Evolutionary conservation across 2,797 vertebrate species (phyloP), one percentile per base, ranked within the genome.

Genomic region (Aphelocoma californica): DNA sequence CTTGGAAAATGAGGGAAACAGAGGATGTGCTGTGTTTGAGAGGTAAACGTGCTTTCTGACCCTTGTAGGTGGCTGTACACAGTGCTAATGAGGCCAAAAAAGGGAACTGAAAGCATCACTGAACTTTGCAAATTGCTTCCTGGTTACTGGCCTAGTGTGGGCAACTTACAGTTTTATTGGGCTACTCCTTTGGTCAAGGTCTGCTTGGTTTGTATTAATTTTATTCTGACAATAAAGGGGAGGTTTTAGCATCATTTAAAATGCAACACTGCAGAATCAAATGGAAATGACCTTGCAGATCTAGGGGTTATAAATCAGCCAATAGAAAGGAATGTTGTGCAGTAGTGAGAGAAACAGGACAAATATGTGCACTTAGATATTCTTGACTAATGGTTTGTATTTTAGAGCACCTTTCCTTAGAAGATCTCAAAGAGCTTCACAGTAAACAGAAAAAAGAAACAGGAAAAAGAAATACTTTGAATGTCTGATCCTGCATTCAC

Each of bases 241-340:
- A 94, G 56, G 61, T 61, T 94, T 74, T 90, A 80, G 64, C 24
- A 66, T 91, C 38, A 93, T 71, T 93, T 89, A 80, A 88, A 96
- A 83, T 66, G 79, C 94, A 96, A 73, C 57, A 47, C 50, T 69
- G 93, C 92, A 93, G 61, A 97, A 96, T 93, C 70, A 72, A 89
- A 84, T 84, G 66, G 66, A 97, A 79, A 96, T 92, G 89, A 96
- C 93, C 94, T 95, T 92, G 93, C 62, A 94, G 70, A 96, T 95
- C 74, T 60, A 51, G 51, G 61, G 18, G 34, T 66, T 91, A 90
- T 87, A 96, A 95, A 96, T 96, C 81, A 96, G 53, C 80, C 92
- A 87, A 70, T 79, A 38, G 58, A 92, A 95, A 81, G 85, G 73
- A 84, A 88, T 8, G 10, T 29, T 73, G 36, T 53, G 75, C 61